Conservation (phyloP, 1,140 invertebrate species). For the Pseudomyrmex cubaensis region DNA sequence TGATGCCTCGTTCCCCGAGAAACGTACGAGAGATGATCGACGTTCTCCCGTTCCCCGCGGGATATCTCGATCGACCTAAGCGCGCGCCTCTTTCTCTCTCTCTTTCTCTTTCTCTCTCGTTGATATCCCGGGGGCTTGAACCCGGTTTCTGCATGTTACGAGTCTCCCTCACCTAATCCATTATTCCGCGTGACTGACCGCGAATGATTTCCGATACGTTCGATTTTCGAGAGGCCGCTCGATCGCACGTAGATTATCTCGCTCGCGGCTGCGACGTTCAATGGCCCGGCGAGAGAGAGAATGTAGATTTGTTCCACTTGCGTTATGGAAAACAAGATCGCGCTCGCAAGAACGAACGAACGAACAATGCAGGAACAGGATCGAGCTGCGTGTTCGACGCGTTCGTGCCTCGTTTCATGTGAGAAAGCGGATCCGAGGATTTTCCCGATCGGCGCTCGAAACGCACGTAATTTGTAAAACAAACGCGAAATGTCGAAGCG, state of each 20-base stretch:
- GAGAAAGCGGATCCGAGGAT: neutral
- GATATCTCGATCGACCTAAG: neutral
- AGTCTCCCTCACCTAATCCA: conserved; percentile 66
- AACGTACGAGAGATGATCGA: conserved; percentile 51
- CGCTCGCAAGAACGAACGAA: neutral
- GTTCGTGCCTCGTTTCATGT: neutral
- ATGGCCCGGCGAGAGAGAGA: conserved; percentile 45
- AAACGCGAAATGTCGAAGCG: no score
- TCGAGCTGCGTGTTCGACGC: conserved; percentile 10
- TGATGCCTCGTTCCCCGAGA: conserved; percentile 13
- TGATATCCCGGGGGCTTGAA: neutral
- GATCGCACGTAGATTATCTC: conserved; percentile 68
- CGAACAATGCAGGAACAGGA: conserved; percentile 22
- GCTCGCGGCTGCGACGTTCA: conserved; percentile 21
- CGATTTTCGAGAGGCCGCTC: conserved; percentile 67
- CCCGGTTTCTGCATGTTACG: conserved; percentile 23
- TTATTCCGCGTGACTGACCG: conserved; percentile 69
- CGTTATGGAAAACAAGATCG: conserved; percentile 50
- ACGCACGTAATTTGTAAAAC: no score
- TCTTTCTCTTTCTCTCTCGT: neutral
- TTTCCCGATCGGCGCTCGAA: neutral
- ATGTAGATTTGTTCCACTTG: conserved; percentile 54
- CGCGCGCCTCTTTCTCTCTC: neutral
- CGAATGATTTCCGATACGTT: conserved; percentile 70
- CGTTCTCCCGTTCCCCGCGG: conserved; percentile 46